Evolutionary conservation across 2,113 vertebrate species (phyloP), one percentile per base, ranked within the genome.

Genomic region (Pelodiscus sinensis): DNA sequence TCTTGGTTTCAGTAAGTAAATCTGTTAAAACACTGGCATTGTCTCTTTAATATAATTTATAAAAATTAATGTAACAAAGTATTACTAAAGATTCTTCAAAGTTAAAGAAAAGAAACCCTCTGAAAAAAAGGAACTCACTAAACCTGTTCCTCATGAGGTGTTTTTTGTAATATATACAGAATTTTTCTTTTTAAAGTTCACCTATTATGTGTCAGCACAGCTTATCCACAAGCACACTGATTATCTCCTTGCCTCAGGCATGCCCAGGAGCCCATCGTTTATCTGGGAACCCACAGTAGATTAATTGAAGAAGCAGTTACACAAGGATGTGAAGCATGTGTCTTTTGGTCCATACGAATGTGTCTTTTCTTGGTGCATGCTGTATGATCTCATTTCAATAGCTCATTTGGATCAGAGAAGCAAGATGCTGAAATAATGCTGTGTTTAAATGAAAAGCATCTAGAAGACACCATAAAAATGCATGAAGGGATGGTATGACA

Each of bases 141-240:
- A 56, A 3, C 25, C 8, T 9, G 35, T 78, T 78, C 38, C 18
- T 24, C 12, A 4, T 44, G 22, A 13, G 21, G 35, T 44, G 24
- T 25, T 88, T 84, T 29, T 52, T 15, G 8, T 75, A 68, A 79
- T 6, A 57, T 18, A 44, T 24, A 27, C 60, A 11, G 8, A 85
- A 94, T 87, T 58, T 57, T 25, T 88, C 27, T 35, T 60, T 87
- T 92, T 78, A 84, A 91, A 93, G 81, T 25, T 83, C 65, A 56
- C 54, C 25, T 35, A 16, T 57, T 77, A 85, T 29, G 80, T 83
- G 50, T 51, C 75, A 86, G 16, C 56, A 82, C 50, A 4, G 19
- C 19, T n/a, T 89, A 85, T 62, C 79, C 25, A 25, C 60, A 54
- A 9, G 24, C 89, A 7, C 9, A 0, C 57, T 94, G 93, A 92